Evolutionary conservation across 1,140 invertebrate genomes (phyloP), one percentile per base, ranked within the genome.

Genomic region (Hylaeus anthracinus): DNA sequence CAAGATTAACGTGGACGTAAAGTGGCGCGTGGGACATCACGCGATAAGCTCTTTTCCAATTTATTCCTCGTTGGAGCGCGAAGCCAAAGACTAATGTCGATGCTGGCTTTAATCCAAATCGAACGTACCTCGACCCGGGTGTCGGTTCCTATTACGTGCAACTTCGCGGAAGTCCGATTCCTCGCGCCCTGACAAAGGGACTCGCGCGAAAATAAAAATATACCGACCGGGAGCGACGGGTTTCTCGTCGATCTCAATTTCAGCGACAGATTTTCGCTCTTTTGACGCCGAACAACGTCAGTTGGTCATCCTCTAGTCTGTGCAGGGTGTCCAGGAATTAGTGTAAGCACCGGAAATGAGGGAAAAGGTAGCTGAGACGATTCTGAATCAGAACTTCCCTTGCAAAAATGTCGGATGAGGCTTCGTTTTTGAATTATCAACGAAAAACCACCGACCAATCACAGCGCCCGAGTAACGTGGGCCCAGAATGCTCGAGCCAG

Each of bases 1-100:
- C 73, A 72, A 80, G 79, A 83, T 80, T 81, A 83, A 83, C 79
- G 70, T 48, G 71, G 72, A 81, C 53, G 53, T 14, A 55, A 26
- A 41, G 65, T 26, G 15, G 37, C 48, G 53, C 39, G 64, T 39
- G 61, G 64, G 71, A 26, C 77, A 83, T 84, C 78, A 65, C 41
- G 66, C 73, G 82, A 86, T 84, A 83, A 84, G 78, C 84, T 83
- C 72, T 63, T 76, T 84, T 69, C 67, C 78, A 82, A 82, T 84
- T 82, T 84, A 84, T 86, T 82, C 79, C 56, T 79, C 76, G 72
- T 69, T 72, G 43, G 81, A 76, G 73, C 45, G 75, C 76, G 83
- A 85, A 72, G 86, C 83, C 84, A 88, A 88, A 81, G 82, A 88
- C 88, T 89, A 90, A 90, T 89, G 85, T 82, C 85, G 79, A 88